These are phyloP conservation scores for Manis javanica DNA, from an alignment of 2,797 vertebrate species.

Conservation along the genomic window DNA sequence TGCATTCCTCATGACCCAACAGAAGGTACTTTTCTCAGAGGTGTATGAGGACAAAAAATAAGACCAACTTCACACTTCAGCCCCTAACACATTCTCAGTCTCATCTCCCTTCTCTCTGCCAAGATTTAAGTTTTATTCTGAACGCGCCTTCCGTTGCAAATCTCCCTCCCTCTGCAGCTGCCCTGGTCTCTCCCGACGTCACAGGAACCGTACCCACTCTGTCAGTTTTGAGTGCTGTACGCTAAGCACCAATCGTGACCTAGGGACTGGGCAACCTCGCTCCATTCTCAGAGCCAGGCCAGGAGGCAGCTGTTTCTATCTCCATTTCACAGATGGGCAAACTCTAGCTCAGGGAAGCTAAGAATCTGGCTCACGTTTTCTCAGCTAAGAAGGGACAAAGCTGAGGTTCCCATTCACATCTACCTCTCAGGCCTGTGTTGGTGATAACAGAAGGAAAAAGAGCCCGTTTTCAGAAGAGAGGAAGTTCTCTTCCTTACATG, in stretches of 20 bases:
- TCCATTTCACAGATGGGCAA: background rate
- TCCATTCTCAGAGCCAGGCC: background rate
- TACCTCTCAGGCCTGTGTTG: background rate
- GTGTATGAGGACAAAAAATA: background rate
- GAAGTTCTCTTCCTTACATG: background rate
- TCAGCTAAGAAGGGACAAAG: background rate
- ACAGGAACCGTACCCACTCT: background rate
- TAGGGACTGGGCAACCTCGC: background rate
- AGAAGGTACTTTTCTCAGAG: background rate
- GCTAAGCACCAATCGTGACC: background rate
- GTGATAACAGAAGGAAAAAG: background rate
- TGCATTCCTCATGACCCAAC: background rate
- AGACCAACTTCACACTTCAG: background rate
- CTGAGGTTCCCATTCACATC: background rate
- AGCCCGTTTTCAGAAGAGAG: background rate
- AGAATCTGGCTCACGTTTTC: background rate
- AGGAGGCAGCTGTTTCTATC: background rate
- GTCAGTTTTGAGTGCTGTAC: background rate
- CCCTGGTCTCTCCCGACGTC: background rate
- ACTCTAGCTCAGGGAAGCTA: background rate
- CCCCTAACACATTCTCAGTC: background rate
- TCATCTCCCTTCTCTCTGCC: background rate
- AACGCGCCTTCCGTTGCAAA: background rate
- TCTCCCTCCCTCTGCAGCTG: background rate
- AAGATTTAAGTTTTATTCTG: constrained; percentile 26